phyloP scores from a whole-genome alignment of 2,113 vertebrate species.

The Protobothrops flavoviridis region DNA sequence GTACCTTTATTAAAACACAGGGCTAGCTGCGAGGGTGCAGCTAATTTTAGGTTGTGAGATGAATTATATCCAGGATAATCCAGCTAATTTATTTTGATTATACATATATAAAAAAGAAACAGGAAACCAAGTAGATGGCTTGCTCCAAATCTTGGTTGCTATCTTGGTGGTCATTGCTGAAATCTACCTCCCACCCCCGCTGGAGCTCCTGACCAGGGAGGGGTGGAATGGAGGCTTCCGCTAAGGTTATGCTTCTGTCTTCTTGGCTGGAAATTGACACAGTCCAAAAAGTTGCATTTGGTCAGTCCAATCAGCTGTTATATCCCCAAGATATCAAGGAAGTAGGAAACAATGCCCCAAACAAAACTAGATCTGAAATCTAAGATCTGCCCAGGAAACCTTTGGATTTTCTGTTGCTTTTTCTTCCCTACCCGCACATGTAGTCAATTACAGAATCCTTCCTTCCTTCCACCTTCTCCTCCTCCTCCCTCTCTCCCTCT shows the following conservation, averaged over 20 bases:
- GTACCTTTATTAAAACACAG: conserved; percentile 33
- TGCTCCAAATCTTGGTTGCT: neutral
- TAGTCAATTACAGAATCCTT: neutral
- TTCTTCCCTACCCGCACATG: fast-evolving
- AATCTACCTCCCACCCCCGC: neutral
- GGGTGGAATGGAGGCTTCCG: conserved; percentile 7
- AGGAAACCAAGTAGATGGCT: neutral
- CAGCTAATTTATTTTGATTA: neutral
- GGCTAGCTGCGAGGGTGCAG: conserved; percentile 18
- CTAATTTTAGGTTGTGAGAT: neutral
- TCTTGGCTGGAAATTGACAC: conserved; percentile 49
- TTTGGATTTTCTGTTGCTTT: neutral
- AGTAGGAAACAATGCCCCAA: conserved; percentile 46
- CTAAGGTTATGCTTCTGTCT: conserved; percentile 19
- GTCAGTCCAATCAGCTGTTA: conserved; percentile 46
- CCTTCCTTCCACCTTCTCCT: no score
- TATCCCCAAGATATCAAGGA: conserved; percentile 35
- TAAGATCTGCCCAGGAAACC: fast-evolving
- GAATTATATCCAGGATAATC: neutral
- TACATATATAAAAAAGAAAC: neutral
- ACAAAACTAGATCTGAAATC: neutral
- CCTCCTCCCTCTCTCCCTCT: no score
- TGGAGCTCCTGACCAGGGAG: neutral
- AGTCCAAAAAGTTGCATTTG: neutral
- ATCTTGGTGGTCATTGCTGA: neutral